Base-by-base conservation (phyloP, 2,797 vertebrate species). In the Anomalospiza imberbis region DNA sequence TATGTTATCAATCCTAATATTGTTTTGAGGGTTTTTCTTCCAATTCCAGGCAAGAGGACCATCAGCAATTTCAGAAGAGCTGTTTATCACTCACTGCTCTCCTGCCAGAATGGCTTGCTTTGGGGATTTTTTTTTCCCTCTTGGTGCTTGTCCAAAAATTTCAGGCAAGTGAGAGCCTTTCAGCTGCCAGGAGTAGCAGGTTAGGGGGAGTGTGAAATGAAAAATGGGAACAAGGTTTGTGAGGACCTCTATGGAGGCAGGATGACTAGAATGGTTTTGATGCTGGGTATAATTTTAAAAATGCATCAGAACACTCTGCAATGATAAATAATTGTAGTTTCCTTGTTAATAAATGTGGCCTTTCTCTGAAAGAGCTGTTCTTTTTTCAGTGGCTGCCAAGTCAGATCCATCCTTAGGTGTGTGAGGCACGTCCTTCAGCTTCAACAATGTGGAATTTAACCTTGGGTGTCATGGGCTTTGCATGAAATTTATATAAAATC, bases 31-130 rank as follows among this genome's bases (percentile, higher is more conserved):
- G 7, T 31, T 73, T 73, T 55, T 25, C 25, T 83, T 48, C 34
- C 0, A 1, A 34, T 83, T 73, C 50, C 3, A 6, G 36, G 68
- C 50, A 42, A 25, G 6, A 19, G 25, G 25, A 25, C 9, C 1
- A 0, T 28, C 36, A 86, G 26, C 47, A 48, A 20, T 45, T 74
- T 72, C 65, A 54, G 76, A 53, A 66, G 22, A 63, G 26, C 16
- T 61, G 14, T 77, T 88, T 88, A 44, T 82, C 48, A 31, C 66
- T 73, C 48, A 29, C 66, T 71, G n/a, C 36, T 93, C 2, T 79
- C 68, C 55, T 89, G 60, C 26, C 71, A 53, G 28, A 36, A n/a
- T 10, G 16, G 17, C 19, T 87, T 84, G 4, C 19, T 70, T 44
- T 16, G 7, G 14, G 1, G 31, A 31, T 8, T 18, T 45, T 58